These are phyloP conservation scores for Rotaria sp. DNA, from an alignment of 2,888 invertebrate species.

Conservation along the genomic window DNA sequence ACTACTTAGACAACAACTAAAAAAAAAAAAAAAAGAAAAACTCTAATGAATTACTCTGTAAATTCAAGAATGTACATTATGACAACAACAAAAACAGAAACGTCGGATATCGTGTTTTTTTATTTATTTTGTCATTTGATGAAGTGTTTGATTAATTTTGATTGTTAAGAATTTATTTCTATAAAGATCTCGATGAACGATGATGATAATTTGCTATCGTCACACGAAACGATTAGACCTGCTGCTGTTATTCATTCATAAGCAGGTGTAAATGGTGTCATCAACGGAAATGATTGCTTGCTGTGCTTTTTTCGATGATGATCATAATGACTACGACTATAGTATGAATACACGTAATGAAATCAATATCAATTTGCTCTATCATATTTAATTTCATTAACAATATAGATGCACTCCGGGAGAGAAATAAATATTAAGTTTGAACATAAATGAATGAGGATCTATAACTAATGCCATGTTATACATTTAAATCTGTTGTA, in stretches of 20 bases:
- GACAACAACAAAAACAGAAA: background rate
- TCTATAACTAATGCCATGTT: background rate
- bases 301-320: background rate
- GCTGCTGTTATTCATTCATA: background rate
- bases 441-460: background rate
- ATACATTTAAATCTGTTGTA: background rate
- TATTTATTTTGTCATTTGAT: background rate
- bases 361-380: background rate
- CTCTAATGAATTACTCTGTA: background rate
- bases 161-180: background rate
- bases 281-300: background rate
- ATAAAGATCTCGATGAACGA: no score
- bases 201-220: background rate
- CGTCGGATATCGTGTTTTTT: no score
- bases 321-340: background rate
- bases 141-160: background rate
- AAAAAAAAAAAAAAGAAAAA: background rate
- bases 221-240: background rate
- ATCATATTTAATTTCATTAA: background rate
- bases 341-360: background rate
- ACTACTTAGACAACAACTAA: background rate
- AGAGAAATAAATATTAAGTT: background rate
- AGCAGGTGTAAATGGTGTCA: constrained; percentile 20
- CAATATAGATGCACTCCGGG: background rate
- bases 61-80: background rate